Base-by-base conservation (phyloP, 2,888 invertebrate genomes). In the Stictocephala bisonia region DNA sequence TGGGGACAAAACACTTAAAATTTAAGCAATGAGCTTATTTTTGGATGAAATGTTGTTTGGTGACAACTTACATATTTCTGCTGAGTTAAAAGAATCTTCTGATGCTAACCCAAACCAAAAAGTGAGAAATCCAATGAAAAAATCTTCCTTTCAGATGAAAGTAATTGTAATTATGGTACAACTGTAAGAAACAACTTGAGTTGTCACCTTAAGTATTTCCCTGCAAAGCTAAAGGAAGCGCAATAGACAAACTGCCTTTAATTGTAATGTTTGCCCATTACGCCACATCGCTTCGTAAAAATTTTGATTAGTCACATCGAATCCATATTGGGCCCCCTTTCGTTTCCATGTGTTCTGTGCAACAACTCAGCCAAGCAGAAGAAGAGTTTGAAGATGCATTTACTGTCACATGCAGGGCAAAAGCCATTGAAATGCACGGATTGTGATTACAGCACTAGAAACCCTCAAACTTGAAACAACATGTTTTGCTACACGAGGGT, bases 91-190 rank as follows among this genome's bases (percentile, higher is more conserved):
- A n/a, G n/a, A n/a, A n/a, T n/a, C n/a, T n/a, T n/a, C n/a, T n/a
- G n/a, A n/a, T n/a, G n/a, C n/a, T n/a, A n/a, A n/a, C n/a, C n/a
- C n/a, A n/a, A n/a, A n/a, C n/a, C n/a, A n/a, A n/a, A n/a, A n/a
- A n/a, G n/a, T n/a, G n/a, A n/a, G n/a, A 11, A 64, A 44, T 27
- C 64, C 64, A 22, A 44, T 64, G 64, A 44, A 64, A 2, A 64
- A 64, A 41, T n/a, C 27, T 64, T 41, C 64, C 64, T n/a, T 64
- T 64, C 15, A 64, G 20, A 64, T 64, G 64, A 7, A 41, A n/a
- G 22, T 9, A 64, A 44, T 26, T 64, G 64, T 13, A 18, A 7
- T 9, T 64, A 64, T 26, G 64, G 64, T 11, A 64, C 64, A 24
- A 64, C 64, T 11, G 26, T 64, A n/a, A 7, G 44, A 44, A 64